Base-by-base conservation (phyloP, 2,888 invertebrate genomes). In the Anthrax anthrax region DNA sequence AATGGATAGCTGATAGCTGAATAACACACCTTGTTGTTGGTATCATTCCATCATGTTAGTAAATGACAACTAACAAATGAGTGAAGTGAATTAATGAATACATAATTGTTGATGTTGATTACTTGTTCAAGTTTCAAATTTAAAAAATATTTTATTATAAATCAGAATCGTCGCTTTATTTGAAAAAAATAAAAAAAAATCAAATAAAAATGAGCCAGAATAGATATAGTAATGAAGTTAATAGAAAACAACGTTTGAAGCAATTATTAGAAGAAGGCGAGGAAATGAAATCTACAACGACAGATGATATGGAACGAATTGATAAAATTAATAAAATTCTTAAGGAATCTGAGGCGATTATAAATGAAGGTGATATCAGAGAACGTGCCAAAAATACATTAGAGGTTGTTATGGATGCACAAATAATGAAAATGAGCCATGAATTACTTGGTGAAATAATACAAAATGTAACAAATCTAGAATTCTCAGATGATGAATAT, bases 381-480 rank as follows among this genome's bases (percentile, higher is more conserved):
- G 58, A 62, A 17, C 60, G 59, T 3, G 55, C 60, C 2, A 63
- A 65, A 29, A 65, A 69, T 51, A 55, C 65, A 10, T 58, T 61
- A 3, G 66, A 67, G 51, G 58, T 65, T 9, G 60, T 66, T 3
- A 57, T 60, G 49, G 67, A 71, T 55, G 65, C 70, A 2, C 60
- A 69, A 47, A 60, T 67, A 0, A 54, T 65, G 1, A 59, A 63
- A 41, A 60, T 65, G 47, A 62, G 60, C 43, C 60, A 63, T 51
- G 64, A 66, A 44, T 54, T 65, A 1, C 55, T 65, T 5, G 59
- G 59, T 1, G 60, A 60, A 27, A 56, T 64, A 2, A 55, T 67
- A 19, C 55, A 63, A 43, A 50, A 49, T 37, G 38, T 50, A 3
- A 54, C 57, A 10, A 58, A 55, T 36, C 55, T 59, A 0, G 59